Percentiles rank a stretch among this genome's conserved stretches.
Conservation (phyloP, 37 sponge, comb jelly and placozoan species). For the Spongia lamella region DNA sequence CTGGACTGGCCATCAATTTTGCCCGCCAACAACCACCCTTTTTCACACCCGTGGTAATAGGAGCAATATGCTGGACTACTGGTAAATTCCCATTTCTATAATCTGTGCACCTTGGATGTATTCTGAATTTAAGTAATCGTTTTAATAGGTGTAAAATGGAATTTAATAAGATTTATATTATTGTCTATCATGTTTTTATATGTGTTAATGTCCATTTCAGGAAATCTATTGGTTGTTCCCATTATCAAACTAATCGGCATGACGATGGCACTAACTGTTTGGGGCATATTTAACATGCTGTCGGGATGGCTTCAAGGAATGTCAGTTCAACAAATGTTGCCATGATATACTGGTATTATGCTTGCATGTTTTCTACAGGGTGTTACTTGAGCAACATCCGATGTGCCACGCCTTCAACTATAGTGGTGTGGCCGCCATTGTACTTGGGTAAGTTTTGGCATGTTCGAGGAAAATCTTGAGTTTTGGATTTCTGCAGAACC, state of each 20-base stretch:
- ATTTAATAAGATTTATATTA: too few species aligned
- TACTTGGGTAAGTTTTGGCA: conserved; percentile 34
- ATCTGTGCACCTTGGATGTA: too few species aligned
- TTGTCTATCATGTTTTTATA: too few species aligned
- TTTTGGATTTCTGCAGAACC: conserved; percentile 28
- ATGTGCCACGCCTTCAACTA: conserved; percentile 40
- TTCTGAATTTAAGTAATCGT: too few species aligned
- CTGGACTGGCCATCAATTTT: conserved; percentile 72
- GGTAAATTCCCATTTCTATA: too few species aligned
- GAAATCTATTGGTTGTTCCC: conserved; percentile 76
- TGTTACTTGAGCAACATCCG: conserved; percentile 36
- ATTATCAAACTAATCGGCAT: conserved; percentile 81
- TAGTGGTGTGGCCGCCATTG: conserved; percentile 41
- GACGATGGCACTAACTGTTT: conserved; percentile 82
- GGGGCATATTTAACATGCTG: conserved; percentile 77
- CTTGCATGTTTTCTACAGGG: too few species aligned
- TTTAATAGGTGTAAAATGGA: too few species aligned
- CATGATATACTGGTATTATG: too few species aligned
- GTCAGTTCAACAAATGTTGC: conserved; percentile 47
- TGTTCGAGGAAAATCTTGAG: too few species aligned
- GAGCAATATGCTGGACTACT: conserved; percentile 76
- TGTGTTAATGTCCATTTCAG: conserved; percentile 20
- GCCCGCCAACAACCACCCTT: conserved; percentile 58
- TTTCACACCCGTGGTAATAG: conserved; percentile 60
- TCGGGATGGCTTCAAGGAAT: conserved; percentile 71